Evolutionary conservation across 1,140 invertebrate genomes (phyloP), one percentile per base, ranked within the genome.

Genomic region (Papilio aristodemus): DNA sequence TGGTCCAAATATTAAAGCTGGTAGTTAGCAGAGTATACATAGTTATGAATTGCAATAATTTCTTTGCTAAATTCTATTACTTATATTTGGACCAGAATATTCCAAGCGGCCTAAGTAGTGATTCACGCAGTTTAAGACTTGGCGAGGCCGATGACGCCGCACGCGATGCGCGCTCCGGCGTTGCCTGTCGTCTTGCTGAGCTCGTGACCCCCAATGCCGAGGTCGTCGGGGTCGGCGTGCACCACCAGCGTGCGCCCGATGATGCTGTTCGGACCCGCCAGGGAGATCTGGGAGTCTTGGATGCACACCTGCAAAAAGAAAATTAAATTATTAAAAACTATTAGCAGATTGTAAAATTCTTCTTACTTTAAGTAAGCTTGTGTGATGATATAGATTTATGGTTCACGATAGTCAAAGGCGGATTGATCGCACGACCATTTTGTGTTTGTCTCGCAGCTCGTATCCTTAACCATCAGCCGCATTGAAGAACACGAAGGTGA

Each of bases 101-200:
- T 11, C n/a, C 25, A 27, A 66, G 25, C 5, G 36, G 14, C 17
- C 27, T 38, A 14, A 58, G n/a, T 22, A 32, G 19, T 2, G 27
- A 32, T 46, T 67, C 14, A 22, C 46, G 50, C 25, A 43, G 39
- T 11, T 67, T 36, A 46, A 19, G 71, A 68, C 76, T 95, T 95
- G 41, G 95, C 92, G 67, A 98, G 93, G 39, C 98, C 99, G 92
- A 99, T 98, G n/a, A 99, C 97, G 68, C 98, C 98, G 88, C 99
- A 99, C 19, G 97, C 98, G 71, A 98, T 93, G 77, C 99, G 95
- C 64, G 95, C 97, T 4, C 99, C 99, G 74, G 99, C 98, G 92
- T 99, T 99, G 36, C 99, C 99, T 62, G 98, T 99, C 11, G 96
- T 97, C 91, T 96, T 96, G 90, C 98, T 99, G 54, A 98, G 93